Base-by-base conservation (phyloP, 1,140 invertebrate genomes). In the Drosophila mayri region DNA sequence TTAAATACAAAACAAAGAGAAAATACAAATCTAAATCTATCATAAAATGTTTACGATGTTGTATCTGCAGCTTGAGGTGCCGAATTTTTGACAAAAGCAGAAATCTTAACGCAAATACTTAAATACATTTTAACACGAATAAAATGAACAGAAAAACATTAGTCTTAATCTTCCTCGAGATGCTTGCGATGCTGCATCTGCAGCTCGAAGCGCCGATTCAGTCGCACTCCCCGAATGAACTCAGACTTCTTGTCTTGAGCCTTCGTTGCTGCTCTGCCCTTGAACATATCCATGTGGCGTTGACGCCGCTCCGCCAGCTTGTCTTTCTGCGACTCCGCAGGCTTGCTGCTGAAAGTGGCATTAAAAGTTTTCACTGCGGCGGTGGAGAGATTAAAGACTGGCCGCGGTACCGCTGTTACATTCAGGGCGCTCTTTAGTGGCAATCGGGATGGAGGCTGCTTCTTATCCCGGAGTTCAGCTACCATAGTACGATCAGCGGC, bases 51-150 rank as follows among this genome's bases (percentile, higher is more conserved):
- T 92, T 92, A 22, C 93, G 92, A 41, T 91, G 75, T 37, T 93
- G 92, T 95, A 95, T 95, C 78, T 95, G 94, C 32, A 96, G 76
- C 58, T 95, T 94, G 73, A 95, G 95, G n/a, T 95, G 93, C 28
- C 95, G 93, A 92, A 22, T 46, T 14, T 14, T 22, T 16, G 7
- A 46, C 44, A 16, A 9, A 25, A 14, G 20, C 7, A 14, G 20
- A 16, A 20, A 12, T 10, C 1, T 25, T 16, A 25, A 25, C 22
- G 32, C 25, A 11, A 41, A 41, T 41, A 16, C 8, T 9, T 60
- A 49, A 35, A 16, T 40, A 49, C 3, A 9, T n/a, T 6, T 30
- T 12, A n/a, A 28, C 14, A 44, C 2, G 22, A 22, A 14, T 38
- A 14, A 20, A 44, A 37, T 55, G 30, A 5, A 44, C 8, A 54